These are phyloP conservation scores for Halocaridina rubra DNA, from an alignment of 2,888 invertebrate genomes.

Conservation along the genomic window DNA sequence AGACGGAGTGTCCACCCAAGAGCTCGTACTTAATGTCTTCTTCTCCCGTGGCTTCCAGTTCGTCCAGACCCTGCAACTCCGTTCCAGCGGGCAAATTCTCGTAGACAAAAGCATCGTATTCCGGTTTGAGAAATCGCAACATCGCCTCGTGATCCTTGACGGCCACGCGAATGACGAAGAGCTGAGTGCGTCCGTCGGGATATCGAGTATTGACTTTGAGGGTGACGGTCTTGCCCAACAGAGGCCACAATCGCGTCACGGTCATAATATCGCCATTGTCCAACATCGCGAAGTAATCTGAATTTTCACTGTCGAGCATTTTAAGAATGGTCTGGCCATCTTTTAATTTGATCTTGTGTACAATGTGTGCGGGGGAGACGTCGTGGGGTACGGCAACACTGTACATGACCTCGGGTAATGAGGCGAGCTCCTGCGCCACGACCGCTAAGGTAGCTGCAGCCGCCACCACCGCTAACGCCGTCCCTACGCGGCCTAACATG, in stretches of 20 bases:
- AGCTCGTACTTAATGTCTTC: constrained; percentile 80
- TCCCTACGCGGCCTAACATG: constrained; percentile 38
- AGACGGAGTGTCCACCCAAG: constrained; percentile 80
- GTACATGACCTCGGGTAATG: constrained; percentile 57
- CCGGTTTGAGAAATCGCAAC: constrained; percentile 79
- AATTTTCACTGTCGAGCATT: constrained; percentile 82
- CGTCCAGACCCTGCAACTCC: constrained; percentile 78
- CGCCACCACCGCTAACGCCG: constrained; percentile 26
- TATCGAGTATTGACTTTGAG: constrained; percentile 71
- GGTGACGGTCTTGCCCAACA: constrained; percentile 84
- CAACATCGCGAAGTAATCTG: constrained; percentile 87
- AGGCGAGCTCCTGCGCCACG: neutral
- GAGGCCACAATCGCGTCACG: constrained; percentile 83
- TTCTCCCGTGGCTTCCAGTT: constrained; percentile 75
- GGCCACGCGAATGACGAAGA: constrained; percentile 81
- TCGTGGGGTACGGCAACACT: constrained; percentile 81
- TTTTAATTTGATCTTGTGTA: constrained; percentile 79
- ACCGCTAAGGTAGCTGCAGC: too few species aligned
- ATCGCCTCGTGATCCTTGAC: constrained; percentile 86
- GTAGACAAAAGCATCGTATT: constrained; percentile 75
- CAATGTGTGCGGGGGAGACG: constrained; percentile 88
- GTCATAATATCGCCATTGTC: constrained; percentile 92
- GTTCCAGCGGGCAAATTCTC: constrained; percentile 84
- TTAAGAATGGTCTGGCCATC: constrained; percentile 71
- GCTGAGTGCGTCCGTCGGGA: constrained; percentile 84